Conservation (phyloP, 2,888 invertebrate genomes). For the Mantis religiosa region DNA sequence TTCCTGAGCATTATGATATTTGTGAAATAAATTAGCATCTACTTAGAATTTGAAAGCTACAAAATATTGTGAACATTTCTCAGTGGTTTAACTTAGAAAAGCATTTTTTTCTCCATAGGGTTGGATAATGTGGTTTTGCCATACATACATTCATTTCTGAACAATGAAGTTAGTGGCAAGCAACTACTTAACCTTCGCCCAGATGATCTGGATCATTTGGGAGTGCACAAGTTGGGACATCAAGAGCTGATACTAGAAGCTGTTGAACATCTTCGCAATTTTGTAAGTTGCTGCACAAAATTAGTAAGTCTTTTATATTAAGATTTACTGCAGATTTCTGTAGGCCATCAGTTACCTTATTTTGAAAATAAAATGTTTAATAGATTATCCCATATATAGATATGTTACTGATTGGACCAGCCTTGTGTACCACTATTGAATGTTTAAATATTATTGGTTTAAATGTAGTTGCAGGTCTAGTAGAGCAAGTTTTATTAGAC, state of each 20-base stretch:
- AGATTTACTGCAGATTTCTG: not conserved
- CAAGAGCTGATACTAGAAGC: conserved; percentile 91
- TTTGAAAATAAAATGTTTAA: too few species aligned
- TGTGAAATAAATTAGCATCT: too few species aligned
- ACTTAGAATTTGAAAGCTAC: too few species aligned
- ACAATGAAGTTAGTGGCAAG: conserved; percentile 76
- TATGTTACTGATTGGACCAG: too few species aligned
- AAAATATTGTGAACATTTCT: too few species aligned
- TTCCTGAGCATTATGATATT: too few species aligned
- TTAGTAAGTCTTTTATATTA: not conserved
- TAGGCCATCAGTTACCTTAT: not conserved
- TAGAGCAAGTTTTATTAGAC: too few species aligned
- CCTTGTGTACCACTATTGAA: too few species aligned
- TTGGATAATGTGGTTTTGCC: conserved; percentile 72
- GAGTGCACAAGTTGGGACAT: conserved; percentile 83
- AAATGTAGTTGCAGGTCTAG: too few species aligned
- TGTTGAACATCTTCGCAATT: conserved; percentile 82
- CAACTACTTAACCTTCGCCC: conserved; percentile 79
- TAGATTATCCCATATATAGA: too few species aligned
- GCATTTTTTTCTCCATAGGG: conserved; percentile 51
- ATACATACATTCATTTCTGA: conserved; percentile 75
- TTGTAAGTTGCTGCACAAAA: conserved; percentile 57
- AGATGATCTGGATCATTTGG: conserved; percentile 83
- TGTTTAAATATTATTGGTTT: too few species aligned
- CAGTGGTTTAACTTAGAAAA: too few species aligned